Percentiles rank a stretch among this genome's conserved stretches.
Conservation (phyloP, 2,797 vertebrate species). For the Poecilia wingei region DNA sequence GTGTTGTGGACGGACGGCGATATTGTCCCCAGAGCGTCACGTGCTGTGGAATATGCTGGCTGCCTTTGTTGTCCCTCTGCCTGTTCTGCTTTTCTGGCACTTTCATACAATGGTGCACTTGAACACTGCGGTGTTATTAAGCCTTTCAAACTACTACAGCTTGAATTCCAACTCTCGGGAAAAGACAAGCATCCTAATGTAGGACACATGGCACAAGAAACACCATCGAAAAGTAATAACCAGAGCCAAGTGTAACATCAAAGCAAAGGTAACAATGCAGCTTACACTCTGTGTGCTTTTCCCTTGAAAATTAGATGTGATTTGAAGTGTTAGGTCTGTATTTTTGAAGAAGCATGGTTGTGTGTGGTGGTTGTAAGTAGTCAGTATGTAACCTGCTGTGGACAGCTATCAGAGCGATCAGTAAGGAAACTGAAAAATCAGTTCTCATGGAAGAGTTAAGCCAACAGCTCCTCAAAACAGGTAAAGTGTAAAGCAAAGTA, state of each 20-base stretch:
- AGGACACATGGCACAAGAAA: constrained; percentile 78
- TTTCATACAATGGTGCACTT: constrained; percentile 87
- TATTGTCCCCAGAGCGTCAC: constrained; percentile 81
- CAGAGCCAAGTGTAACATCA: constrained; percentile 61
- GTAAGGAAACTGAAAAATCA: neutral
- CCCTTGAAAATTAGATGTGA: neutral
- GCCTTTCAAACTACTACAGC: constrained; percentile 82
- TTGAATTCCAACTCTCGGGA: constrained; percentile 80
- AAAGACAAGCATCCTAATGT: constrained; percentile 73
- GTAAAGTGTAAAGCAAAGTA: neutral
- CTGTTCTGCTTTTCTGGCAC: constrained; percentile 87
- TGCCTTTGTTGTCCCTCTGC: constrained; percentile 81
- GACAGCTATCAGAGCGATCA: neutral
- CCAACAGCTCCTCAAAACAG: neutral
- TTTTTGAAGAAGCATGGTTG: neutral
- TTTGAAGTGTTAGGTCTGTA: neutral
- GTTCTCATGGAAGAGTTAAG: neutral
- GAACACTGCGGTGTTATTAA: constrained; percentile 81
- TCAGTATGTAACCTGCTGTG: neutral
- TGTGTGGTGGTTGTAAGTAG: neutral
- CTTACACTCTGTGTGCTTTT: constrained; percentile 16
- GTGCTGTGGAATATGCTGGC: constrained; percentile 86
- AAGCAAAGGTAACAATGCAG: constrained; percentile 66
- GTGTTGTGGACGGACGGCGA: constrained; percentile 72
- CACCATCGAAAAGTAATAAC: constrained; percentile 59